Percentiles rank a stretch among this genome's conserved stretches.
Evolutionary conservation across 2,113 vertebrate species (phyloP).

Genomic region (Rhagologus leucostigma): DNA sequence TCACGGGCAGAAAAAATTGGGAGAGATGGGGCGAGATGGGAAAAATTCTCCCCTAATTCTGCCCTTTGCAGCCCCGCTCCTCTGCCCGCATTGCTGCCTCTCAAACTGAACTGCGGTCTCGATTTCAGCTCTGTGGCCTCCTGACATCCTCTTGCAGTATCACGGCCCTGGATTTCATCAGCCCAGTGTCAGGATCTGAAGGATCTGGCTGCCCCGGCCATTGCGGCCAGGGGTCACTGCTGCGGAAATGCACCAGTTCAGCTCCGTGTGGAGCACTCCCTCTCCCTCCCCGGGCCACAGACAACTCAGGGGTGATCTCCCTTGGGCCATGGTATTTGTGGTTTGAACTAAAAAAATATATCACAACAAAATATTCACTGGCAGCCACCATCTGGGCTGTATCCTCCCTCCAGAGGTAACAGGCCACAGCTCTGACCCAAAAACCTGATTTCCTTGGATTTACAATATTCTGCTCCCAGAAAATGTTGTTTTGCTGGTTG

Average conservation of each 20-base stretch:
- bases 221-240: background rate
- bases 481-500: background rate
- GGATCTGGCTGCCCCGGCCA: background rate
- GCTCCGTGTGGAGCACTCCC: fast-evolving
- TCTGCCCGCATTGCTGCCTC: background rate
- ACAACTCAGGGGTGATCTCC: background rate
- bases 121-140: background rate
- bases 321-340: background rate
- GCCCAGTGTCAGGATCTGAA: background rate
- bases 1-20: fast-evolving
- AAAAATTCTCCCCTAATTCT: background rate
- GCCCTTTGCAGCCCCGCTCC: background rate
- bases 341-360: background rate
- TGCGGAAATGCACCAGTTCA: background rate
- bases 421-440: background rate
- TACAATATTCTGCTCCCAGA: background rate
- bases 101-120: background rate
- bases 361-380: background rate
- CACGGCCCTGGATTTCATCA: background rate
- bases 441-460: background rate
- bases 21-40: fast-evolving
- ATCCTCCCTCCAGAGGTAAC: background rate
- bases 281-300: fast-evolving
- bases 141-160: background rate
- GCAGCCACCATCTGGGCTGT: background rate